Percentiles rank a stretch among this genome's conserved stretches.
phyloP scores from a whole-genome alignment of 2,888 invertebrate species.

The Acrocyrtus sp. region DNA sequence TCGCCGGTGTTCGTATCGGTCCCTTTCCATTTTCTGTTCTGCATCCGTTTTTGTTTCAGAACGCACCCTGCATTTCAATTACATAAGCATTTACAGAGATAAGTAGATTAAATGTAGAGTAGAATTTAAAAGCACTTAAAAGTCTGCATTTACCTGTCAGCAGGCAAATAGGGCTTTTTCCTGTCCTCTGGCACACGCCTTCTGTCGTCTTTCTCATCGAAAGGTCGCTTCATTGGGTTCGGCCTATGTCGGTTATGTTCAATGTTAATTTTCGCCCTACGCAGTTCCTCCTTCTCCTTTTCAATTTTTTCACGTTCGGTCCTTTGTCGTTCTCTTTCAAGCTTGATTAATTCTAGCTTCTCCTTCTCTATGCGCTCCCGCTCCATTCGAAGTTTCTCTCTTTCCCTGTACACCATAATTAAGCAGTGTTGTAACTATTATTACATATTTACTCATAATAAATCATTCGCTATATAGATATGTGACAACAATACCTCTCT shows the following conservation, averaged over 20 bases:
- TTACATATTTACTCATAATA: constrained; percentile 5
- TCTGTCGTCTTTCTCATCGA: constrained; percentile 33
- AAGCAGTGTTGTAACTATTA: too few species aligned
- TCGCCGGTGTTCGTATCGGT: constrained; percentile 18
- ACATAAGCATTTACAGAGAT: neutral
- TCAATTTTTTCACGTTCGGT: constrained; percentile 70
- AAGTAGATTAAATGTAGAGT: neutral
- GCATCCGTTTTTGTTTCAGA: constrained; percentile 35
- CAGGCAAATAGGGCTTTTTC: constrained; percentile 32
- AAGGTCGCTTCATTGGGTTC: constrained; percentile 41
- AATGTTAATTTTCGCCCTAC: constrained; percentile 68
- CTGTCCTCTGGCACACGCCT: constrained; percentile 14
- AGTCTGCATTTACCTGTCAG: constrained; percentile 21
- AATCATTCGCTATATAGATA: neutral
- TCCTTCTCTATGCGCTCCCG: constrained; percentile 89
- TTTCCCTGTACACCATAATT: constrained; percentile 73
- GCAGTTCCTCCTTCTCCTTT: constrained; percentile 83
- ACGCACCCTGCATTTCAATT: constrained; percentile 2
- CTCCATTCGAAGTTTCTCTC: constrained; percentile 83
- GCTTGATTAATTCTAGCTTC: constrained; percentile 82
- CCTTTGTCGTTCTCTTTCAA: constrained; percentile 86
- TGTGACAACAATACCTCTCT: constrained; percentile 18
- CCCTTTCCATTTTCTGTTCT: constrained; percentile 29
- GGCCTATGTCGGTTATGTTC: constrained; percentile 42
- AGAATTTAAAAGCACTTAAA: neutral